Conservation (phyloP, 2,797 vertebrate species). For the Etheostoma perlongum region DNA sequence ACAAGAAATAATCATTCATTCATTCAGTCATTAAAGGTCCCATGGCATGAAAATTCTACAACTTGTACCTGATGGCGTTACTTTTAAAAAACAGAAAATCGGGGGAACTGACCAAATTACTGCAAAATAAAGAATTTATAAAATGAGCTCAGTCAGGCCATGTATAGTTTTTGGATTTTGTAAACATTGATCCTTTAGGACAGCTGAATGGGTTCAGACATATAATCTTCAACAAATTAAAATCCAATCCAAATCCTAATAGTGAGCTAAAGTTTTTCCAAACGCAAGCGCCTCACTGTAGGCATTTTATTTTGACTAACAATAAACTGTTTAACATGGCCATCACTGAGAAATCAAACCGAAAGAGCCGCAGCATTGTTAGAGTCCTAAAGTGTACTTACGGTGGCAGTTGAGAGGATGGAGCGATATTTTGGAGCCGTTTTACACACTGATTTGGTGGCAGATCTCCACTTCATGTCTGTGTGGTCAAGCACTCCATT, state of each 20-base stretch:
- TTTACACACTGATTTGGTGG: constrained; percentile 88
- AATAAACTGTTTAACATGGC: constrained; percentile 53
- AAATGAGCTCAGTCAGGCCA: constrained; percentile 51
- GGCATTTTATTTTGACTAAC: not conserved
- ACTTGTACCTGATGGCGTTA: not conserved
- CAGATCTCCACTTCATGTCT: constrained; percentile 83
- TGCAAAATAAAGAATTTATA: constrained; percentile 35
- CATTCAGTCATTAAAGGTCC: no score
- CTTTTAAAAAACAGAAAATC: constrained; percentile 43
- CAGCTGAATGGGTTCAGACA: not conserved
- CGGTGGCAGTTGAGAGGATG: constrained; percentile 88
- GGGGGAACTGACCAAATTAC: constrained; percentile 24
- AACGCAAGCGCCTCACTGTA: not conserved
- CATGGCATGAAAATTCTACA: not conserved
- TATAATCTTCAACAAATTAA: no score
- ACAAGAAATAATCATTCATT: no score
- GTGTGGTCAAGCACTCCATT: constrained; percentile 59
- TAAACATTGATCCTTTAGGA: not conserved
- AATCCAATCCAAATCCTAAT: no score
- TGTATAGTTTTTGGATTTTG: constrained; percentile 48
- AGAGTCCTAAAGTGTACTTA: constrained; percentile 86
- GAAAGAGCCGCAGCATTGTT: constrained; percentile 41
- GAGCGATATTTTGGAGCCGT: constrained; percentile 88
- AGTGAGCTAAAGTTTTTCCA: not conserved
- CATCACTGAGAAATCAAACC: constrained; percentile 52